Base-by-base conservation (phyloP, 2,113 vertebrate genomes). In the Nyctereutes procyonoides region DNA sequence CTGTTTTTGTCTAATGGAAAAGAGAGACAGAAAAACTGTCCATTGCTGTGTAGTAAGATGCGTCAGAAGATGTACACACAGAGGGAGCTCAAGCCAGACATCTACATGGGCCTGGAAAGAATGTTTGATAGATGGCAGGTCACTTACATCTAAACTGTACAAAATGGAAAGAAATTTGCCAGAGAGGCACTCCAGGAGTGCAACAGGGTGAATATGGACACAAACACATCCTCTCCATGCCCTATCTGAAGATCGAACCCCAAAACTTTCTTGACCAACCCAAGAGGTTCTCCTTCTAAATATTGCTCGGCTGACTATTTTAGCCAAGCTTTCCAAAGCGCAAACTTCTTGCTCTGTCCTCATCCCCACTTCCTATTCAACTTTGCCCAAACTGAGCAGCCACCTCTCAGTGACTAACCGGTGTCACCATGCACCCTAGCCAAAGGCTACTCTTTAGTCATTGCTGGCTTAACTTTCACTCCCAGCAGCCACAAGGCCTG, bases 361-460 rank as follows among this genome's bases (percentile, higher is more conserved):
- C 53, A 48, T 81, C 8, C 11, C 73, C 3, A 8, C 28, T 76
- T 90, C 15, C 30, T 53, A 1, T 76, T 90, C 56, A 53, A 43
- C 8, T 24, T 43, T 16, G 17, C 30, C 4, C 0, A 14, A 13
- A 22, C 56, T 93, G 67, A 48, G 22, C 53, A 69, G 56, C 20
- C 16, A 19, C n/a, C 67, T 12, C 15, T 56, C 28, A 13, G 1
- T 13, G 13, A 81, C 53, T 38, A 32, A n/a, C 20, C 58, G 17
- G 3, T 4, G 83, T 9, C 58, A 3, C 10, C 38, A 0, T 6
- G 60, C 9, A 5, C 20, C 20, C 2, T 8, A 11, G 1, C 24
- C 51, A 48, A 62, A 15, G 0, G 69, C 30, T 28, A 13, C 62
- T n/a, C n/a, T 43, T 35, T 14, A 10, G 8, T 3, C 1, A n/a